These are phyloP conservation scores for Esox niger DNA, from an alignment of 2,113 vertebrate genomes.

Conservation along the genomic window DNA sequence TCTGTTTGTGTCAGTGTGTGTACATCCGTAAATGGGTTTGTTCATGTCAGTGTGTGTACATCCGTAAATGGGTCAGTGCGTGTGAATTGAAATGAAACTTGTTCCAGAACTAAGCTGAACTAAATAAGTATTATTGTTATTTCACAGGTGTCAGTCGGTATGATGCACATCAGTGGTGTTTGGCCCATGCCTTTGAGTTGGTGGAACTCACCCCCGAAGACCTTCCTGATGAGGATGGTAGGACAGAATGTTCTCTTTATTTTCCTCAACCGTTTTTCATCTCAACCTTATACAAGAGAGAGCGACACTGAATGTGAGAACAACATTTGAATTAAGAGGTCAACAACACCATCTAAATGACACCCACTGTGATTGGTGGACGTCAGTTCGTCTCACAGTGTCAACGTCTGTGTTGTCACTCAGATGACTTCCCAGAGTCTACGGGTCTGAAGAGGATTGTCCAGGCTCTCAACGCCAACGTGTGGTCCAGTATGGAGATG, in stretches of 20 bases:
- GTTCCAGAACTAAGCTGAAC: too few relatives aligned
- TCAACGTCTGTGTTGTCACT: not conserved
- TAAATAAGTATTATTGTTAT: too few relatives aligned
- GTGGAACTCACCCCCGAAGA: constrained; percentile 93
- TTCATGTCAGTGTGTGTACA: too few relatives aligned
- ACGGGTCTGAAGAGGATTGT: constrained; percentile 92
- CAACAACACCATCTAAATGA: too few relatives aligned
- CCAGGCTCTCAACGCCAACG: constrained; percentile 93
- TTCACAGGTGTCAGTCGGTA: constrained; percentile 83
- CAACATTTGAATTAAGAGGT: too few relatives aligned
- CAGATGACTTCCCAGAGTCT: constrained; percentile 97
- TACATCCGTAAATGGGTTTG: too few relatives aligned
- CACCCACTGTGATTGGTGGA: too few relatives aligned
- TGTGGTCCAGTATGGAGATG: constrained; percentile 95
- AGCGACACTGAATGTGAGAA: too few relatives aligned
- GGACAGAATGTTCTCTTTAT: constrained; percentile 15
- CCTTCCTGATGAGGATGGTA: constrained; percentile 94
- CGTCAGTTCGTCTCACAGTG: not conserved
- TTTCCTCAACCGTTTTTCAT: too few relatives aligned
- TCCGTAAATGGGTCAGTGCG: not conserved
- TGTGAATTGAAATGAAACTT: too few relatives aligned
- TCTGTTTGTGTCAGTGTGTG: too few relatives aligned
- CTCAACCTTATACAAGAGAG: too few relatives aligned
- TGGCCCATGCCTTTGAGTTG: constrained; percentile 91
- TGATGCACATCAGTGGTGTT: constrained; percentile 95